These are phyloP conservation scores for Synanthedon tipuliformis DNA, from an alignment of 2,888 invertebrate species.

Conservation along the genomic window DNA sequence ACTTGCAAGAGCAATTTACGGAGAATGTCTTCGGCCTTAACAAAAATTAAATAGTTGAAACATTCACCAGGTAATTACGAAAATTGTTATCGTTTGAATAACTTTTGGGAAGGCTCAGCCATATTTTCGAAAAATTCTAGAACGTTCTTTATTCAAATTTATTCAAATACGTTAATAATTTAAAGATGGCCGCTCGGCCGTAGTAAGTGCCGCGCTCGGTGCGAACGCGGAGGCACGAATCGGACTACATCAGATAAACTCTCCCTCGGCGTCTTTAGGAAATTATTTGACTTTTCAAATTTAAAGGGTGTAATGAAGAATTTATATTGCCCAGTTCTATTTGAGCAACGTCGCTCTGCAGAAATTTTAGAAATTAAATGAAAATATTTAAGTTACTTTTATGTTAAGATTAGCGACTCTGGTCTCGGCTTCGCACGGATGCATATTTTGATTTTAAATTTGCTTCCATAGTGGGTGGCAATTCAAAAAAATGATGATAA, in stretches of 20 bases:
- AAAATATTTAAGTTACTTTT: background rate
- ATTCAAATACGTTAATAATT: background rate
- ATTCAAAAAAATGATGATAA: too few species aligned
- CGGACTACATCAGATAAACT: background rate
- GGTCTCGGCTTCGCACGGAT: too few species aligned
- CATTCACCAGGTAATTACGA: too few species aligned
- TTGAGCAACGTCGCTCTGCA: background rate
- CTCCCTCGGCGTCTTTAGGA: conserved; percentile 1
- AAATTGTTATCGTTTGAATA: background rate
- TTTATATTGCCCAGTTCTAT: background rate
- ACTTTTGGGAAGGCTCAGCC: background rate
- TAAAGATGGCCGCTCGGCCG: background rate
- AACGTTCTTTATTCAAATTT: background rate
- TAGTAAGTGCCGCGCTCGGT: background rate
- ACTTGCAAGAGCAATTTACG: too few species aligned
- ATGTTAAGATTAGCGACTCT: background rate
- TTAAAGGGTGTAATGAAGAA: background rate
- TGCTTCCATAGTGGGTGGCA: too few species aligned
- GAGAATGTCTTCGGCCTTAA: too few species aligned
- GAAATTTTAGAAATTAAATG: background rate
- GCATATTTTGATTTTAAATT: too few species aligned
- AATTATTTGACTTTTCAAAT: conserved; percentile 5
- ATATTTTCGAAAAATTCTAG: background rate
- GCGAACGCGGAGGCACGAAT: background rate
- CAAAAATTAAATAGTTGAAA: too few species aligned